Base-by-base conservation (phyloP, 2,888 invertebrate species). In the Salticus scenicus region DNA sequence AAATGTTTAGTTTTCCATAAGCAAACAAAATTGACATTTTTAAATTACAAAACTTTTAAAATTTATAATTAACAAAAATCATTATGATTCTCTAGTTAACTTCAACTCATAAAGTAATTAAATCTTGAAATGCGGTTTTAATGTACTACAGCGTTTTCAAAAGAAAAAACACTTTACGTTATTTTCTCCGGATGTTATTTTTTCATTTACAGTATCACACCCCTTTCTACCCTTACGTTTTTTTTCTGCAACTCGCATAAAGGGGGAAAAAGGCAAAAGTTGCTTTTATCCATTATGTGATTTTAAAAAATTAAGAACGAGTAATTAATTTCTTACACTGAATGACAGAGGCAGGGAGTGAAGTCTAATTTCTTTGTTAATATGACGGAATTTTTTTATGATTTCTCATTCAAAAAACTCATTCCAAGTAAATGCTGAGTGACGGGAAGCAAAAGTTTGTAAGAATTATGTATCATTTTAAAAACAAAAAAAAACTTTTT, bases 311-410 rank as follows among this genome's bases (percentile, higher is more conserved):
- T 47, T 47, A 47, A 17, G 14, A 47, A 47, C 42, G 42, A 47
- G 42, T 14, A 47, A 47, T 47, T 47, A 47, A 47, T 47, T 47
- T 14, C 17, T 12, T 37, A 47, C 37, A 7, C 37, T 4, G 10
- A 37, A 37, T 10, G 42, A 37, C 37, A 37, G 37, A 47, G 17
- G 17, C 42, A 10, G 42, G 17, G 17, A 17, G 42, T 47, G 17
- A 47, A 47, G 17, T 47, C 10, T 47, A 47, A 47, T 47, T 47
- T 47, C 42, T 47, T 47, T 47, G 42, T 47, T 47, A 47, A 47
- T 47, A 2, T 47, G 42, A 2, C 42, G 42, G 42, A 47, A 47
- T 47, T 47, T 47, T 47, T 47, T 47, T 47, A 17, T 47, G 2
- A 47, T 2, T 1, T 2, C 42, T 1, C 42, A 47, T 47, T 47